phyloP scores from a whole-genome alignment of 1,140 invertebrate species.

The Cotesia typhae region DNA sequence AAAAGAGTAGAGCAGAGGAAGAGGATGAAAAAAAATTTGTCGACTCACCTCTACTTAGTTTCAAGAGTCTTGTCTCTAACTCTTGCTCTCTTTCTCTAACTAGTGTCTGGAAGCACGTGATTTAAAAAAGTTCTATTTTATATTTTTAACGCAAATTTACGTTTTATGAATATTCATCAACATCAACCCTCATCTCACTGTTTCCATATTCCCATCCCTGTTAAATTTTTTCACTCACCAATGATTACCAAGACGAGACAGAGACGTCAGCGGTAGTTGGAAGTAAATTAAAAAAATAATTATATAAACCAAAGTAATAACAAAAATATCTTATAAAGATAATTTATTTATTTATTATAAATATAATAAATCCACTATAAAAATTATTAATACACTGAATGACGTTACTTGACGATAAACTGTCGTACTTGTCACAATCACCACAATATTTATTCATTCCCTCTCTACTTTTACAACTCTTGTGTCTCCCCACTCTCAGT shows the following conservation, averaged over 20 bases:
- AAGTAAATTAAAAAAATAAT: neutral
- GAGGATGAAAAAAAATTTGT: conserved; percentile 24
- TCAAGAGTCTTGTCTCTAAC: conserved; percentile 22
- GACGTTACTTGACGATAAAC: neutral
- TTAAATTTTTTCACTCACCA: conserved; percentile 19
- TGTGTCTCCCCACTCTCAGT: conserved; percentile 6
- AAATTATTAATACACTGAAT: conserved; percentile 2
- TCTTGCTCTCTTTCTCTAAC: conserved; percentile 11
- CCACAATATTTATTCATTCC: conserved; percentile 26
- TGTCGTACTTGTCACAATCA: neutral
- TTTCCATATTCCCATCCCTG: neutral
- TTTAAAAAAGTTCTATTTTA: neutral
- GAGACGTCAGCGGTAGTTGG: neutral
- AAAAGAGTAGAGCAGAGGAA: conserved; percentile 1
- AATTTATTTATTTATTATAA: neutral
- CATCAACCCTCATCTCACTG: conserved; percentile 1
- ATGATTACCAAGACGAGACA: neutral
- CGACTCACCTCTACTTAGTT: conserved; percentile 48
- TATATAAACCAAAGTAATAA: neutral
- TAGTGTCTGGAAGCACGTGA: too few relatives aligned
- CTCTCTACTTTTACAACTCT: neutral
- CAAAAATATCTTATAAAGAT: neutral
- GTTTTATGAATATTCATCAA: conserved; percentile 23
- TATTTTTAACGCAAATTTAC: neutral
- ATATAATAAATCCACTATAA: neutral